Conservation (phyloP, 2,113 vertebrate genomes). For the Apteryx mantelli region DNA sequence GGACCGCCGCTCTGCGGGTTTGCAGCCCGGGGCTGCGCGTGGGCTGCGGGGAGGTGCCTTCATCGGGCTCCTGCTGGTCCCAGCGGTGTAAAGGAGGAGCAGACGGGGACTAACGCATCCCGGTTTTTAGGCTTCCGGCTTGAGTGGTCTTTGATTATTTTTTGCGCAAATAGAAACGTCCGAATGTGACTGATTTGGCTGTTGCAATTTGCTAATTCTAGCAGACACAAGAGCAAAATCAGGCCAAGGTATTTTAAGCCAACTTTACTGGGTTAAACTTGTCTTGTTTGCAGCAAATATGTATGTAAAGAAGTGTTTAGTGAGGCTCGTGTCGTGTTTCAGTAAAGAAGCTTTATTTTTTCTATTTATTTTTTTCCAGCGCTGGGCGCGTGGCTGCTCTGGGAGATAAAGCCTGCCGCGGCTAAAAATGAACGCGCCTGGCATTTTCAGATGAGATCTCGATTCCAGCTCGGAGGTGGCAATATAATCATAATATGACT, state of each 20-base stretch:
- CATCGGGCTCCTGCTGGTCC: not conserved
- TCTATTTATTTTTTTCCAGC: not conserved
- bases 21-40: too few relatives aligned
- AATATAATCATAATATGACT: not conserved
- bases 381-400: not conserved
- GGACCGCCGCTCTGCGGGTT: too few relatives aligned
- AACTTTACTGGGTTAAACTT: not conserved
- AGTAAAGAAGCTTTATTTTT: not conserved
- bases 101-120: not conserved
- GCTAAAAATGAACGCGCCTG: not conserved
- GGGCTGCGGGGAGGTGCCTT: too few relatives aligned
- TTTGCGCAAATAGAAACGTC: not conserved
- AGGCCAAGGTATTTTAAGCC: not conserved
- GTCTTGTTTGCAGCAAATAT: not conserved
- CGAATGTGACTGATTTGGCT: not conserved
- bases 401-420: not conserved
- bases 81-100: fast-evolving
- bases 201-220: not conserved
- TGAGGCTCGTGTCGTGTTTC: fast-evolving
- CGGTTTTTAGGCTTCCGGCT: not conserved
- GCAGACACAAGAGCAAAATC: not conserved
- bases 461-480: not conserved
- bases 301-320: not conserved
- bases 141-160: not conserved
- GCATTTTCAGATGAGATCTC: not conserved